Evolutionary conservation across 2,113 vertebrate genomes (phyloP), one percentile per base, ranked within the genome.

Genomic region (Malurus melanocephalus): DNA sequence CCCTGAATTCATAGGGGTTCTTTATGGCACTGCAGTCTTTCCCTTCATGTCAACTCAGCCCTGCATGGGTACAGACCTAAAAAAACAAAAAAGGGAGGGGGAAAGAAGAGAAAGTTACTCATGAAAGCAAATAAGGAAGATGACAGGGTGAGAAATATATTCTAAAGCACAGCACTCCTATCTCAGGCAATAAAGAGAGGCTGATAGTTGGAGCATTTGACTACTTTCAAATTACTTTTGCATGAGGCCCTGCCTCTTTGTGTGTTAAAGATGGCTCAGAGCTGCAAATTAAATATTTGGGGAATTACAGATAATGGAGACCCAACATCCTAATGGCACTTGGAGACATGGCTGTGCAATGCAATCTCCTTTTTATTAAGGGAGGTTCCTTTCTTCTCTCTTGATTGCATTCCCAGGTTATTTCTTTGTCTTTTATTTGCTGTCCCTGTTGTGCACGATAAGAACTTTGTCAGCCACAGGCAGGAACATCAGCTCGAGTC

Each of bases 391-490:
- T 80, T 87, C 64, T 87, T 67, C 77, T 75, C 68, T 53, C 82
- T 33, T 93, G 64, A 57, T 85, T 88, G 60, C 48, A 65, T 83
- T 93, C 60, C 53, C 65, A 16, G 35, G 53, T 82, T 81, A n/a
- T 79, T 82, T 80, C 71, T 87, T 92, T 82, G 64, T 28, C 26
- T 85, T 85, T 90, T 88, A 67, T 83, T 96, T 93, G 80, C 85
- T n/a, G 64, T 46, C 91, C 35, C 60, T 59, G 40, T 35, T 49
- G 69, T 91, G 48, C 74, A 73, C 21, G 71, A 52, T 42, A 80
- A 91, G 64, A 30, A 74, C 9, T 45, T 55, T 33, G 35, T 22
- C 43, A 80, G 76, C 64, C 75, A 56, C 51, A 80, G 72, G 64
- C 81, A 85, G 60, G 52, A 82, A 33, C 52, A 42, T 52, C 82